phyloP scores from a whole-genome alignment of 2,888 invertebrate genomes.

The Nebria salina region DNA sequence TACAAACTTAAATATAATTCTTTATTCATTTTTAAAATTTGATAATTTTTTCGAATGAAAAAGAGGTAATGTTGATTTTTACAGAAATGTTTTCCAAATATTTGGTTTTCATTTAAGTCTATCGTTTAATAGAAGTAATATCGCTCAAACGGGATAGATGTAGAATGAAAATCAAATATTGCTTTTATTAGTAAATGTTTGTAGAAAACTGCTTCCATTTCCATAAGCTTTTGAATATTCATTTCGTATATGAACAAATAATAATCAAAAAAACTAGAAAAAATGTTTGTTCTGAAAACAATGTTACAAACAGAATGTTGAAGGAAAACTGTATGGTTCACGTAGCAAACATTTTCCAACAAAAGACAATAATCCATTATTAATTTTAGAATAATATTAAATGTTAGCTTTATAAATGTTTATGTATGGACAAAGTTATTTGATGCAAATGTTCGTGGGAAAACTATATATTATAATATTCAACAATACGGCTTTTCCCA shows the following conservation, averaged over 20 bases:
- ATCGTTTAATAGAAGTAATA: background rate
- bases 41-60: background rate
- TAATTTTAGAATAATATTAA: background rate
- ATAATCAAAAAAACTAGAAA: background rate
- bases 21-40: background rate
- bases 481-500: no score
- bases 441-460: no score
- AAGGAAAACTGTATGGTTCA: background rate
- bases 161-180: background rate
- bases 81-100: background rate
- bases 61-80: background rate
- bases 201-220: background rate
- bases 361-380: background rate
- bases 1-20: background rate
- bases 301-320: background rate
- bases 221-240: background rate
- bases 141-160: background rate
- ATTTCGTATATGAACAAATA: background rate
- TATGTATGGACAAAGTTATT: background rate
- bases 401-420: background rate
- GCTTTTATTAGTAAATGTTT: background rate
- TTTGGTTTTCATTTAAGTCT: background rate
- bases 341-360: background rate
- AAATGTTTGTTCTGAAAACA: background rate
- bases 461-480: no score